Percentiles rank a stretch among this genome's conserved stretches.
Conservation (phyloP, 2,797 vertebrate species). For the Apogon hyalosoma region DNA sequence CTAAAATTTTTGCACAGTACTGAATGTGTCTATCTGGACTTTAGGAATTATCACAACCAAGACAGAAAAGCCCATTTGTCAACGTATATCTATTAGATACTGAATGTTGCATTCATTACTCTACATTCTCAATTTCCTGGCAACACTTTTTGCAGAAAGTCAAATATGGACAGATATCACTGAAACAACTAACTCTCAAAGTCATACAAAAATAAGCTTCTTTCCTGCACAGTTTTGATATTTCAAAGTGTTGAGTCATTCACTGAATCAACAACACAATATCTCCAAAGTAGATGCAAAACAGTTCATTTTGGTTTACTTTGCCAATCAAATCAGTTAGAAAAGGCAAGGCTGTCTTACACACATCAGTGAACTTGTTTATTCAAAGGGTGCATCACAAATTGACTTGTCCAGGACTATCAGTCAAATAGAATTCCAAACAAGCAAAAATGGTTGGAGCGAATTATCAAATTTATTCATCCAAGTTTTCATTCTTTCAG, state of each 20-base stretch:
- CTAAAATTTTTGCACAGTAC: no score
- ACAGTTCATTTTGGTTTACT: slow-evolving; percentile 42
- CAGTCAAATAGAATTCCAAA: slow-evolving; percentile 39
- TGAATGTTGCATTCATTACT: no score
- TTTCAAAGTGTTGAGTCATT: background rate
- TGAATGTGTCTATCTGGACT: no score
- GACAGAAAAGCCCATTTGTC: no score
- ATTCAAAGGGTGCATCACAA: slow-evolving; percentile 32
- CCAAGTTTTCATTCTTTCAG: no score
- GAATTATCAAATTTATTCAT: background rate
- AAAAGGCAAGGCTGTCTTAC: slow-evolving; percentile 6
- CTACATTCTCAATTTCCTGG: no score
- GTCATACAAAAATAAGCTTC: background rate
- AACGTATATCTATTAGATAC: no score
- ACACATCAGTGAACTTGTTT: slow-evolving; percentile 49
- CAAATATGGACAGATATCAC: background rate
- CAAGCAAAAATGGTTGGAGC: background rate
- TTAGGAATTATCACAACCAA: no score
- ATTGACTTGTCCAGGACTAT: slow-evolving; percentile 17
- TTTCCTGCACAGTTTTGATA: background rate
- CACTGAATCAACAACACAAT: slow-evolving; percentile 18
- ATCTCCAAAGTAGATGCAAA: slow-evolving; percentile 62
- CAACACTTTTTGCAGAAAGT: background rate
- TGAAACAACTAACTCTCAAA: background rate
- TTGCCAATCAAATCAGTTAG: slow-evolving; percentile 71